phyloP scores from a whole-genome alignment of 30 jellyfish, hydroid and myxozoan species.

The Pelagia noctiluca region DNA sequence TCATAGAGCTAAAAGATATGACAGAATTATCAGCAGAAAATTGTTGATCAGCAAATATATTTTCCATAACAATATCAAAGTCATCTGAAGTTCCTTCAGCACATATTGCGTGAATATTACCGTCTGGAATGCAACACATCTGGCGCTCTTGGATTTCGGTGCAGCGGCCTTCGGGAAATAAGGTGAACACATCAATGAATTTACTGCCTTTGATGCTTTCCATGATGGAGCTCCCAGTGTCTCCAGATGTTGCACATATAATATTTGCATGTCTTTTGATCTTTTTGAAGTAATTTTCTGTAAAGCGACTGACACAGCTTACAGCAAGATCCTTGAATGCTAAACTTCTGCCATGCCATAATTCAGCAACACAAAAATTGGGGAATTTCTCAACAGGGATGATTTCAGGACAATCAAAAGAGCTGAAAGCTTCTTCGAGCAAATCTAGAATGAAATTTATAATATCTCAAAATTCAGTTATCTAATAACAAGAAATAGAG shows the following conservation, averaged over 20 bases:
- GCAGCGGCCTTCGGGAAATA: conserved; percentile 84
- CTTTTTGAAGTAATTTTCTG: conserved; percentile 28
- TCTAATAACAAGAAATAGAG: too few species aligned
- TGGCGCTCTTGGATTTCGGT: conserved; percentile 80
- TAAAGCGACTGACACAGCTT: conserved; percentile 48
- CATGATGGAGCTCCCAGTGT: conserved; percentile 93
- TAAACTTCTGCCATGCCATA: conserved; percentile 92
- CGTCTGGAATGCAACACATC: conserved; percentile 72
- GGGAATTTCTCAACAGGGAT: conserved; percentile 60
- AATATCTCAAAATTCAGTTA: too few species aligned
- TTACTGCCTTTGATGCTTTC: conserved; percentile 56
- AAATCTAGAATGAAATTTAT: conserved; percentile 37
- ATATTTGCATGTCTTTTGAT: conserved; percentile 28
- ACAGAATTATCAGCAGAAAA: conserved; percentile 27
- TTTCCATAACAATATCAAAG: conserved; percentile 47
- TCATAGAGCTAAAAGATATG: conserved; percentile 66
- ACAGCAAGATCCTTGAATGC: conserved; percentile 87
- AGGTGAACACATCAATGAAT: conserved; percentile 46
- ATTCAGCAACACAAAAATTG: conserved; percentile 67
- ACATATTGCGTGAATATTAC: conserved; percentile 70
- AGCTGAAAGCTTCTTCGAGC: conserved; percentile 46
- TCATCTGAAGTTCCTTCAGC: conserved; percentile 82
- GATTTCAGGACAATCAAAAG: conserved; percentile 63
- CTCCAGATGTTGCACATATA: conserved; percentile 92
- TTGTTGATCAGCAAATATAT: conserved; percentile 19